A percentile compares a stretch with the other conserved stretches of the same genome.
Conservation (phyloP, 2,797 vertebrate species). For the Synanceia verrucosa region DNA sequence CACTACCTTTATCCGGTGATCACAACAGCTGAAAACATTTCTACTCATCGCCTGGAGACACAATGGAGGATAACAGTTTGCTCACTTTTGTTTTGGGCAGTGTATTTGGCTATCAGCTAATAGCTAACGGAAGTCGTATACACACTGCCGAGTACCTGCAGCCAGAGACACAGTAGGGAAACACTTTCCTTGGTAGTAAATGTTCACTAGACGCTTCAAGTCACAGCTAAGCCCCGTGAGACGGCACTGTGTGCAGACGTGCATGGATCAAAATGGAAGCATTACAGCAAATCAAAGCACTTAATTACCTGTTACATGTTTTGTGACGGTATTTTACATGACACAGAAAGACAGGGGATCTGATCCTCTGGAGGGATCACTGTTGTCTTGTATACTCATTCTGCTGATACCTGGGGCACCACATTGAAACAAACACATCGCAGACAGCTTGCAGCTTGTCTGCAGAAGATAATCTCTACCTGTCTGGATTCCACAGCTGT, state of each 20-base stretch:
- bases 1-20: background rate
- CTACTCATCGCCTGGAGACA: background rate
- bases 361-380: constrained; percentile 27
- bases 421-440: constrained; percentile 17
- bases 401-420: constrained; percentile 14
- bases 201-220: background rate
- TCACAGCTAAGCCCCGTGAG: background rate
- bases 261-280: background rate
- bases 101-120: background rate
- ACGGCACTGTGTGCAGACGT: background rate
- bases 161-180: background rate
- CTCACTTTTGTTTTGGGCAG: background rate
- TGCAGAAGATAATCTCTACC: constrained; percentile 24
- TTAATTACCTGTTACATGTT: constrained; percentile 43
- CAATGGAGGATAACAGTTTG: background rate
- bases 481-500: constrained; percentile 10
- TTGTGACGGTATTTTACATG: constrained; percentile 6
- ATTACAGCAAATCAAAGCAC: constrained; percentile 3
- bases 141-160: background rate
- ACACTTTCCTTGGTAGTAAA: background rate
- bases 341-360: background rate
- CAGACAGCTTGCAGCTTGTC: constrained; percentile 33
- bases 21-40: background rate
- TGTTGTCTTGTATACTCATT: constrained; percentile 18
- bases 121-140: background rate